Evolutionary conservation across 92 coral and sea anemone genomes (phyloP).

Genomic region (Bergia puertoricense): DNA sequence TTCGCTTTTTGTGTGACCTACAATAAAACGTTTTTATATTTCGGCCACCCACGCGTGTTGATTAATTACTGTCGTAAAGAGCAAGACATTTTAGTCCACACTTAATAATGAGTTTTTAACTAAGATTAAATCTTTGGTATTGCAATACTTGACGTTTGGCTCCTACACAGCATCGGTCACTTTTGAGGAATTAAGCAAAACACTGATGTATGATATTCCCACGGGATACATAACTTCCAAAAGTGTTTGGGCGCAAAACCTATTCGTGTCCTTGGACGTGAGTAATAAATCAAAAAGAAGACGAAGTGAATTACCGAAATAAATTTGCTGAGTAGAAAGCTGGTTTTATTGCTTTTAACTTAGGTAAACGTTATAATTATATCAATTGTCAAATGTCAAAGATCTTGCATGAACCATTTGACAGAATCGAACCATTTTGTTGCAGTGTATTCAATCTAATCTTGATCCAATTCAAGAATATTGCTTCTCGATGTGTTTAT

Average conservation of each 20-base stretch:
- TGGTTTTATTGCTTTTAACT: background rate
- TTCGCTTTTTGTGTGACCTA: background rate
- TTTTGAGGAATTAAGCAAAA: background rate
- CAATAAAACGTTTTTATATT: background rate
- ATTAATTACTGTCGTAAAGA: background rate
- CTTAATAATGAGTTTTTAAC: slow-evolving; percentile 6
- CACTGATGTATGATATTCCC: background rate
- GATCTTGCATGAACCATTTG: background rate
- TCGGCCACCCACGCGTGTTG: slow-evolving; percentile 29
- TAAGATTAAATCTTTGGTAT: background rate
- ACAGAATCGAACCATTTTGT: too few relatives aligned
- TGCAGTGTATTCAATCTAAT: background rate
- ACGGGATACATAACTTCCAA: slow-evolving; percentile 2
- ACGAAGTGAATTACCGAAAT: background rate
- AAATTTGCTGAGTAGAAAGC: background rate
- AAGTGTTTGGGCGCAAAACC: background rate
- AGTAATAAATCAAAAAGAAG: background rate
- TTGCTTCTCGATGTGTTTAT: background rate
- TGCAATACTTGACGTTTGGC: background rate
- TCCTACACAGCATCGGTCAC: background rate
- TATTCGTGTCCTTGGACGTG: background rate
- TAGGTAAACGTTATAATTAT: too few relatives aligned
- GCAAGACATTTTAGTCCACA: slow-evolving; percentile 9
- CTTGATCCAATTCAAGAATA: slow-evolving; percentile 4
- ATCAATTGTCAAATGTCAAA: background rate